Base-by-base conservation (phyloP, 2,113 vertebrate species). In the Sciurus niger region DNA sequence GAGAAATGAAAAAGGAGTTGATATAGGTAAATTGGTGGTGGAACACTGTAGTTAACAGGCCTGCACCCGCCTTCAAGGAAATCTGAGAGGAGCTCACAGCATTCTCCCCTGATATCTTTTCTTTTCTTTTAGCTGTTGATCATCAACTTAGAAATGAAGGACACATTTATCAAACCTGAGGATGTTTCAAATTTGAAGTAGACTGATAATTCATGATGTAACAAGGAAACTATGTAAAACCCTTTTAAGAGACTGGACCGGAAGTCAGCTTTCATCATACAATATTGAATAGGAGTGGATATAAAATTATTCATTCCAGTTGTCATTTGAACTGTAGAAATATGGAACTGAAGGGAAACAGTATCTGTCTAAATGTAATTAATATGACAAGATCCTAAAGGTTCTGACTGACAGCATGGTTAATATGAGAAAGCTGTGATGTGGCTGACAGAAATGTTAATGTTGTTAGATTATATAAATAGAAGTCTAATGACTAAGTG, bases 371-470 rank as follows among this genome's bases (percentile, higher is more conserved):
- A 84, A n/a, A 63, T 78, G 17, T n/a, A 82, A 84, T 76, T 79
- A 37, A 18, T 32, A 18, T 84, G 77, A 76, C 90, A 94, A 53
- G n/a, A 95, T 48, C 28, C 46, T 40, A 28, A 74, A 53, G 4
- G 0, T 89, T 87, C 20, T 95, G 80, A 90, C n/a, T 76, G 88
- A 90, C 22, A 79, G 73, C 6, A 83, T 92, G 78, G 80, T 90
- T 74, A 89, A 96, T 40, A 79, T 16, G 40, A 55, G 20, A 63
- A 89, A 55, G 32, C 34, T 28, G 53, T 83, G 51, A 84, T 87
- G 76, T 34, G 74, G 32, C 79, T 95, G 22, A 22, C 55, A 86
- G 80, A 93, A 94, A 70, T 83, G 34, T 63, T 83, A 96, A 91
- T 79, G 11, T 46, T 93, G n/a, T 63, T 43, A 76, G 46, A 79